Evolutionary conservation across 2,113 vertebrate genomes (phyloP), one percentile per base, ranked within the genome.

Genomic region (Piprites chloris): DNA sequence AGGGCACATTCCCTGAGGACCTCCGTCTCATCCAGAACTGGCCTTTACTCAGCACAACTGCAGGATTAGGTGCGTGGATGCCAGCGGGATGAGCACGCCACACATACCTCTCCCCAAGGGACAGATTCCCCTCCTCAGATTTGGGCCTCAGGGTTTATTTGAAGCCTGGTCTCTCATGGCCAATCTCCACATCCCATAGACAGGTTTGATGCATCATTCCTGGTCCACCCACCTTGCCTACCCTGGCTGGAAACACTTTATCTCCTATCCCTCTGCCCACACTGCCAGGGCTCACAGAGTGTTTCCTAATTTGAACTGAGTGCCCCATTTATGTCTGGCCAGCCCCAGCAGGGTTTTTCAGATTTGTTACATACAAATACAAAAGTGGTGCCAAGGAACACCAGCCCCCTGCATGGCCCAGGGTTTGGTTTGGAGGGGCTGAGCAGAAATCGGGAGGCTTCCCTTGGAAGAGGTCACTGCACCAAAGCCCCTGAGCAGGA

Each of bases 51-150:
- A 75, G 83, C 93, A 91, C 89, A 89, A 22, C 77, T 91, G 87
- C 84, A 63, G 85, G 84, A 89, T 93, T 76, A 91, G 89, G 87
- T 85, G 91, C 72, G 65, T 8, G 26, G 87, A 89, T 95, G 81
- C 81, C 89, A 85, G 71, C 69, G 56, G 85, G 69, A 87, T 37
- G 62, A 95, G 84, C 28, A 14, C 2, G 5, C 30, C 81, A 65
- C 4, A 1, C 71, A 75, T 46, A 61, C 69, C 71, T 87, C 28
- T 47, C 62, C 23, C 0, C 0, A 33, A 19, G 41, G 39, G 44
- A 75, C 72, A 79, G 32, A 69, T 66, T 80, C 49, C 69, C 28
- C 58, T 76, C 52, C 65, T 65, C 10, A 0, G 33, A 9, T 65
- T 81, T 72, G 13, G 49, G 33, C 58, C 58, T 6, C 9, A 26